A percentile compares a stretch with the other conserved stretches of the same genome.
Conservation (phyloP, 2,888 invertebrate genomes). For the Eupithecia subumbrata region DNA sequence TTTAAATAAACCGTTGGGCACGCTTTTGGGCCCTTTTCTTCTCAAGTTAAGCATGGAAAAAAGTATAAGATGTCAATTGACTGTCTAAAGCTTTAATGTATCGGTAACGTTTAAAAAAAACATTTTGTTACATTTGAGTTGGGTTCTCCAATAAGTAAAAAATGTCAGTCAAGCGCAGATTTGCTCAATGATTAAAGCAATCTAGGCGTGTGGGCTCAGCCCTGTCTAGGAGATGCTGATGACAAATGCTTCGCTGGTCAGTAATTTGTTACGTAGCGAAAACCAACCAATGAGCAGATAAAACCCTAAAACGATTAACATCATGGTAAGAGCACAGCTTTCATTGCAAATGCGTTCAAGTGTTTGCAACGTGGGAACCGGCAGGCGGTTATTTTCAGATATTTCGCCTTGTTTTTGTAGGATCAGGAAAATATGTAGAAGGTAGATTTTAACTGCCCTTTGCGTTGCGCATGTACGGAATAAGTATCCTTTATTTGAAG, state of each 20-base stretch:
- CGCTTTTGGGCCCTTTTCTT: too few relatives aligned
- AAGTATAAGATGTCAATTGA: neutral
- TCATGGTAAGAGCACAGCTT: neutral
- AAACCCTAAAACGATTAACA: neutral
- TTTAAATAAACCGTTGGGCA: too few relatives aligned
- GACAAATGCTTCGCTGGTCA: neutral
- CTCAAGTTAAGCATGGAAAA: neutral
- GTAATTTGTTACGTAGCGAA: neutral
- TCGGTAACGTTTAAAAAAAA: neutral
- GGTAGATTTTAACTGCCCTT: constrained; percentile 23
- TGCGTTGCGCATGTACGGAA: constrained; percentile 6
- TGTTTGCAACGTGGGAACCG: constrained; percentile 53
- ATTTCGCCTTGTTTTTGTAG: constrained; percentile 52
- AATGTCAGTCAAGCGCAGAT: neutral
- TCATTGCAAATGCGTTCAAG: constrained; percentile 3
- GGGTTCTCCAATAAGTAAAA: neutral
- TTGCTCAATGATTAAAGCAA: neutral
- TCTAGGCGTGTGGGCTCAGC: neutral
- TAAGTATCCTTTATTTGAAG: constrained; percentile 9
- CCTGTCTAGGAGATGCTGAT: neutral
- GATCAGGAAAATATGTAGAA: constrained; percentile 39
- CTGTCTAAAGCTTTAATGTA: neutral
- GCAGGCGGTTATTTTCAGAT: constrained; percentile 54
- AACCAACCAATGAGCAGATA: neutral
- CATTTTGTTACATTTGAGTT: neutral